phyloP scores from a whole-genome alignment of 30 jellyfish, hydroid and myxozoan genomes.

The Hydractinia symbiolongicarpus region DNA sequence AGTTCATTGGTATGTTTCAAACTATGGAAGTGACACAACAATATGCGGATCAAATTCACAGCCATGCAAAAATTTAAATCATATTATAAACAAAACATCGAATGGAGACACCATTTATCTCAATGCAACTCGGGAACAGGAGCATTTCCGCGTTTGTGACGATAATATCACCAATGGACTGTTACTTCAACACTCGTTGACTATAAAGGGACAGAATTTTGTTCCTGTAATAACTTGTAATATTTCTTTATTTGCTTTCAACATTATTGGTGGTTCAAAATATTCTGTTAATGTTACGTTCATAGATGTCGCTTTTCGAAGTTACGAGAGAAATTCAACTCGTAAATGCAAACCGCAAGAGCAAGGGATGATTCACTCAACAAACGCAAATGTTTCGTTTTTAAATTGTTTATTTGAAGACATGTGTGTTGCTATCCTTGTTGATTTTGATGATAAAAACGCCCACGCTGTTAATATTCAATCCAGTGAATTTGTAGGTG shows the following conservation, averaged over 20 bases:
- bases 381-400: constrained; percentile 34
- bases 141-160: constrained; percentile 9
- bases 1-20: constrained; percentile 16
- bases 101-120: constrained; percentile 15
- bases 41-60: not conserved
- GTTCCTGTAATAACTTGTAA: constrained; percentile 1
- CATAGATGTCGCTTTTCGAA: constrained; percentile 1
- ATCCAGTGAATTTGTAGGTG: constrained; percentile 18
- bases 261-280: not conserved
- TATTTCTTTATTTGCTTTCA: not conserved
- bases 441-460: constrained; percentile 7
- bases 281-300: constrained; percentile 19
- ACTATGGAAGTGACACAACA: constrained; percentile 5
- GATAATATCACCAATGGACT: not conserved
- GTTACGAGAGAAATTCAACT: not conserved
- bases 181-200: not conserved
- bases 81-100: constrained; percentile 5
- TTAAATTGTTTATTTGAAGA: constrained; percentile 29
- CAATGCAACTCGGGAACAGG: constrained; percentile 7
- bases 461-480: constrained; percentile 19
- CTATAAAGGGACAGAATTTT: constrained; percentile 13
- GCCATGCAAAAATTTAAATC: constrained; percentile 5
- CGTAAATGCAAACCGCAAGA: constrained; percentile 47
- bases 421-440: constrained; percentile 47
- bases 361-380: constrained; percentile 35